Conservation (phyloP, 2,797 vertebrate species). For the Neopelma chrysocephalum region DNA sequence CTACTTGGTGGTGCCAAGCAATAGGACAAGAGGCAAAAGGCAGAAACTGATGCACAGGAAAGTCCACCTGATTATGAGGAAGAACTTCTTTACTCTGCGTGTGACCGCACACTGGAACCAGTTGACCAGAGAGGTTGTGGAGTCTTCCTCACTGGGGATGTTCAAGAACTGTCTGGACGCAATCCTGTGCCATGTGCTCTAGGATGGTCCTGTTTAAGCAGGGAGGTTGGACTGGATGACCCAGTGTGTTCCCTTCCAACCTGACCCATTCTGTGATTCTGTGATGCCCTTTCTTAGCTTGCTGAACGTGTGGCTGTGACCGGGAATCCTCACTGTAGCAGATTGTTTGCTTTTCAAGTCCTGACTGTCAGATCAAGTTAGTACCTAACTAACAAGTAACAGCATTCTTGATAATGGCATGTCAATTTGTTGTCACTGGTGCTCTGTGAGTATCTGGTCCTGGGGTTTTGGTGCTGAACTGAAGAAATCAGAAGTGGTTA, state of each 20-base stretch:
- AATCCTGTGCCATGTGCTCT: background rate
- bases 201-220: background rate
- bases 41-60: background rate
- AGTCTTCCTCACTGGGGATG: background rate
- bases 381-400: background rate
- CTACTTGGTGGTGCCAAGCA: background rate
- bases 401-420: background rate
- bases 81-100: background rate
- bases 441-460: background rate
- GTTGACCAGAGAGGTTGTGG: background rate
- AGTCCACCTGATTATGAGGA: background rate
- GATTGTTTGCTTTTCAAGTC: background rate
- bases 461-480: background rate
- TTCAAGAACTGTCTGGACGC: background rate
- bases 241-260: background rate
- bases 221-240: background rate
- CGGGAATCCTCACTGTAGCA: background rate
- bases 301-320: background rate
- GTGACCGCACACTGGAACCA: rapidly evolving
- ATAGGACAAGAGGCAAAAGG: background rate
- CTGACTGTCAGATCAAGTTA: background rate
- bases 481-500: background rate
- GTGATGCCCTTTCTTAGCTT: background rate
- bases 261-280: background rate
- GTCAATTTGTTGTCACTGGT: background rate